Conservation (phyloP, 1,140 invertebrate genomes). For the Anagrus nilaparvatae region DNA sequence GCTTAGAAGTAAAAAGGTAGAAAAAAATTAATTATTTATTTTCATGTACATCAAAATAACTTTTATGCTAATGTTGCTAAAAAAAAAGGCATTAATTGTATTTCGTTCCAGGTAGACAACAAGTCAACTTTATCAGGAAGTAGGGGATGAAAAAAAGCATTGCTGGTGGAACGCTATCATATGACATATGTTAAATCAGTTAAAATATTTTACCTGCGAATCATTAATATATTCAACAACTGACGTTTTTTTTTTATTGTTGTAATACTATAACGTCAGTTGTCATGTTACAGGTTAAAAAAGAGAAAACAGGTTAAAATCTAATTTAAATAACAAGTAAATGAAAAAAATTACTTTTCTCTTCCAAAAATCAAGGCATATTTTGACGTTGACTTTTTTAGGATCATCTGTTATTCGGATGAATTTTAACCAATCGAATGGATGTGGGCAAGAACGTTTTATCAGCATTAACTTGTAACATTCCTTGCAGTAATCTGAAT, state of each 20-base stretch:
- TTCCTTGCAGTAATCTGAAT: too few species aligned
- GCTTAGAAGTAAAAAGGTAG: too few species aligned
- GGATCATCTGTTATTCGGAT: constrained; percentile 55
- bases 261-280: not conserved
- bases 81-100: constrained; percentile 6
- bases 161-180: constrained; percentile 13
- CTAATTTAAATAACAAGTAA: too few species aligned
- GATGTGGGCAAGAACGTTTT: too few species aligned
- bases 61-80: too few species aligned
- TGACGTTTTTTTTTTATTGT: not conserved
- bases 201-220: constrained; percentile 25
- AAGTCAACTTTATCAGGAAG: constrained; percentile 23
- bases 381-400: constrained; percentile 59
- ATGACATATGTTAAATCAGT: constrained; percentile 32
- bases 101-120: constrained; percentile 18
- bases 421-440: constrained; percentile 78
- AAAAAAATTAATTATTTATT: too few species aligned
- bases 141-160: constrained; percentile 10
- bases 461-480: too few species aligned
- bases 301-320: too few species aligned
- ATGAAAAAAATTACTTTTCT: too few species aligned
- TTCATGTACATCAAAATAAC: too few species aligned
- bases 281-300: too few species aligned
- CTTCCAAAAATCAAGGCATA: constrained; percentile 58
- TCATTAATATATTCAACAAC: constrained; percentile 11